Conservation (phyloP, 2,797 vertebrate species). For the Chrysocyon brachyurus region DNA sequence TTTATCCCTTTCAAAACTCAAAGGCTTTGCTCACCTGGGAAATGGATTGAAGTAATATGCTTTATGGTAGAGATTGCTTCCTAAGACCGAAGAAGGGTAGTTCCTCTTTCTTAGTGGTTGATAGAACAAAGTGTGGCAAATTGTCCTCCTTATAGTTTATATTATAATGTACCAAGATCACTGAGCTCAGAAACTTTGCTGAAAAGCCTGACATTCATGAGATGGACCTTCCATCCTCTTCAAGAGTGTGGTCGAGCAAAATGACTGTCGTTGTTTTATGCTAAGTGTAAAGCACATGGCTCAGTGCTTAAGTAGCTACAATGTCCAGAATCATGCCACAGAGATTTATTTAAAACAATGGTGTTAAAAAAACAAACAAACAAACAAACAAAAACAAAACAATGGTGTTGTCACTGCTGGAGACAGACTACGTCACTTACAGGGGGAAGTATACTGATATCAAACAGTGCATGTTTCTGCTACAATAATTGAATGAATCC, state of each 20-base stretch:
- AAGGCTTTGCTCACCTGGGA: not conserved
- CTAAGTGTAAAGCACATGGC: not conserved
- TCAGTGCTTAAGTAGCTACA: not conserved
- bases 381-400: too few relatives aligned
- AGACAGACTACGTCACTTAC: not conserved
- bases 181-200: not conserved
- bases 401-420: not conserved
- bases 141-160: not conserved
- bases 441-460: not conserved
- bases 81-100: not conserved
- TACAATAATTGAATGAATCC: not conserved
- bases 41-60: not conserved
- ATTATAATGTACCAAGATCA: not conserved
- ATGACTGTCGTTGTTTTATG: not conserved
- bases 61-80: not conserved
- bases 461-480: rapidly evolving
- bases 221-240: not conserved
- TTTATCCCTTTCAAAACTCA: not conserved
- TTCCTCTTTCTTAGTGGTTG: not conserved
- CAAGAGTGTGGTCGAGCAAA: not conserved
- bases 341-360: not conserved
- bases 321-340: not conserved
- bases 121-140: not conserved
- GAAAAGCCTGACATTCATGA: not conserved
- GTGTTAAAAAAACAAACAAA: too few relatives aligned